Base-by-base conservation (phyloP, 1,140 invertebrate species). In the Hypsibius dujardini region DNA sequence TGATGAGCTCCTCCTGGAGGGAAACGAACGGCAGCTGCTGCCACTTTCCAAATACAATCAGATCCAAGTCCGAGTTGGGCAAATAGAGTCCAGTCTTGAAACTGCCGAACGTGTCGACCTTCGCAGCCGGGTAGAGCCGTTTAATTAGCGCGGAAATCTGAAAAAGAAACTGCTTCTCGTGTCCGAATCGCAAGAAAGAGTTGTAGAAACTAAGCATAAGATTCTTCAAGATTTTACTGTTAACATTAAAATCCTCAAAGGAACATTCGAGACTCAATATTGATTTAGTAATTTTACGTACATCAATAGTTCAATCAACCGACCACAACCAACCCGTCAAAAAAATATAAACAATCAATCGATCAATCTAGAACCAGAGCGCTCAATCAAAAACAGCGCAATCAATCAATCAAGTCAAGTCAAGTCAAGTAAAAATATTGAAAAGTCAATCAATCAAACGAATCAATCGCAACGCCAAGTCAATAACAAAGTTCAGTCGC, bases 41-140 rank as follows among this genome's bases (percentile, higher is more conserved):
- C 94, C 93, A 97, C 76, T 92, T 88, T 70, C 92, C 92, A 80
- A 92, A 88, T 71, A 98, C 91, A 74, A 72, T 70, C 71, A 72
- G 28, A n/a, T 72, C 71, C 70, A 72, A 71, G 70, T 72, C 71
- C 1, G 70, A 47, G 45, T 45, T 72, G 46, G 71, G 67, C 12
- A 72, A 46, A 46, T 71, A 72, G 1, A 72, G 71, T 1, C 69
- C 69, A 1, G 71, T 72, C 15, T 42, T 40, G 45, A 70, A 72
- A 45, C 71, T 72, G 12, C 71, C 71, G 46, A 72, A 72, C n/a
- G 47, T 46, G 1, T 72, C 40, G 46, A 72, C 46, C 12, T 15
- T 47, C 1, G 46, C 59, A 3, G 71, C 3, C 40, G 71, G 71
- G 47, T 71, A 72, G 47, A 47, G 15, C 12, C 46, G 46, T 42